A percentile compares a stretch with the other conserved stretches of the same genome.
These are phyloP conservation scores for Polyommatus icarus DNA, from an alignment of 2,888 invertebrate genomes.

Conservation along the genomic window DNA sequence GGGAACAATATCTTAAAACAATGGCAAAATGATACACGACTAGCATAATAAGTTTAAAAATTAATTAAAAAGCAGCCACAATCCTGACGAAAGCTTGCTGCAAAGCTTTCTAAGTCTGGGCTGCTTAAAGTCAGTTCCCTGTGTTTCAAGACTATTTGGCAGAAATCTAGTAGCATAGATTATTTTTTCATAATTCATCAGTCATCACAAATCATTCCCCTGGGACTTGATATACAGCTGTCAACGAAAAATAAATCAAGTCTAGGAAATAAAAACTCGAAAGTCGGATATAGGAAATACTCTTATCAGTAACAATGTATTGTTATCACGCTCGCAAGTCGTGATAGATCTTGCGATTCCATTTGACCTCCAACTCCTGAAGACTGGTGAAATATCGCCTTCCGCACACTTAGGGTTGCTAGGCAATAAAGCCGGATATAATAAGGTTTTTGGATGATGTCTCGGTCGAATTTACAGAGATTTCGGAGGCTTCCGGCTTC, in stretches of 20 bases:
- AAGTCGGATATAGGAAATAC: conserved; percentile 3
- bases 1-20: not conserved
- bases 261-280: not conserved
- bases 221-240: not conserved
- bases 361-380: not conserved
- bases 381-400: not conserved
- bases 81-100: too few species aligned
- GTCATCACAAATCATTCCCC: not conserved
- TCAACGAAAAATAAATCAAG: not conserved
- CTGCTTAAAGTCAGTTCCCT: too few species aligned
- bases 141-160: too few species aligned
- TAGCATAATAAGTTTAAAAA: too few species aligned
- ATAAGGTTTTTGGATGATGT: too few species aligned
- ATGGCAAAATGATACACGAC: not conserved
- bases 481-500: too few species aligned
- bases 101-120: too few species aligned
- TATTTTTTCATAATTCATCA: not conserved
- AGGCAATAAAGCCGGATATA: not conserved
- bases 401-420: not conserved
- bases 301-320: not conserved
- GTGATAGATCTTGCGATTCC: not conserved
- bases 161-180: too few species aligned
- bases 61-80: too few species aligned
- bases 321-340: not conserved
- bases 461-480: too few species aligned